phyloP scores from a whole-genome alignment of 2,888 invertebrate species.

The Coelogynopora nodosa region DNA sequence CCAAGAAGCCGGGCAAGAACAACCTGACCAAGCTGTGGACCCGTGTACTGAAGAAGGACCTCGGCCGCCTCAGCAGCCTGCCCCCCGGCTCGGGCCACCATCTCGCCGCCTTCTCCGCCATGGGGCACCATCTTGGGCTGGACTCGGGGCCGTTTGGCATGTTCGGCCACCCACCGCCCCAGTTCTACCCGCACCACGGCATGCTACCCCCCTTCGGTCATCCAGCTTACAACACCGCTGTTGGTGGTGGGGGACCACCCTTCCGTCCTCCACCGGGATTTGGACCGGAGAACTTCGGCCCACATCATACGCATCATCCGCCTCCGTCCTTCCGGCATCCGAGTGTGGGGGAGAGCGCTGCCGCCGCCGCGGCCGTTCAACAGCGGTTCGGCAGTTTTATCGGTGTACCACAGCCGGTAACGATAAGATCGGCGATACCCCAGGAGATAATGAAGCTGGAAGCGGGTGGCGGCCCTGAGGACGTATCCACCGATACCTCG shows the following conservation, averaged over 20 bases:
- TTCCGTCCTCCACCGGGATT: neutral
- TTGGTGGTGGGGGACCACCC: neutral
- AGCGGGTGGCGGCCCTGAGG: neutral
- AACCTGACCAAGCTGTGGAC: conserved; percentile 46
- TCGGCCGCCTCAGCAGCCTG: conserved; percentile 3
- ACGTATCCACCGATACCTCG: neutral
- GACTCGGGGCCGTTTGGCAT: neutral
- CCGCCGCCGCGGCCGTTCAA: neutral
- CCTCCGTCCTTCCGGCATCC: neutral
- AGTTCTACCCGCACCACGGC: neutral
- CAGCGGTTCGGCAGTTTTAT: neutral
- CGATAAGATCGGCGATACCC: neutral
- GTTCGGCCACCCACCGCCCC: neutral
- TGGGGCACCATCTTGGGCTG: neutral
- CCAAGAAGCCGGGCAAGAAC: conserved; percentile 52
- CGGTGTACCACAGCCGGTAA: neutral
- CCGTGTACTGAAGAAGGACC: conserved; percentile 42
- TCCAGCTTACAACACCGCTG: neutral
- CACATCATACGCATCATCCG: neutral
- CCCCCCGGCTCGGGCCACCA: neutral
- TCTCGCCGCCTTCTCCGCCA: neutral
- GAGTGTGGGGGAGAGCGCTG: neutral
- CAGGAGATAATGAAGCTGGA: neutral
- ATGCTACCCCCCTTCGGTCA: neutral
- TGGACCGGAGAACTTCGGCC: neutral